Evolutionary conservation across 2,888 invertebrate species (phyloP), one percentile per base, ranked within the genome.

Genomic region (Heliconius ismenius): DNA sequence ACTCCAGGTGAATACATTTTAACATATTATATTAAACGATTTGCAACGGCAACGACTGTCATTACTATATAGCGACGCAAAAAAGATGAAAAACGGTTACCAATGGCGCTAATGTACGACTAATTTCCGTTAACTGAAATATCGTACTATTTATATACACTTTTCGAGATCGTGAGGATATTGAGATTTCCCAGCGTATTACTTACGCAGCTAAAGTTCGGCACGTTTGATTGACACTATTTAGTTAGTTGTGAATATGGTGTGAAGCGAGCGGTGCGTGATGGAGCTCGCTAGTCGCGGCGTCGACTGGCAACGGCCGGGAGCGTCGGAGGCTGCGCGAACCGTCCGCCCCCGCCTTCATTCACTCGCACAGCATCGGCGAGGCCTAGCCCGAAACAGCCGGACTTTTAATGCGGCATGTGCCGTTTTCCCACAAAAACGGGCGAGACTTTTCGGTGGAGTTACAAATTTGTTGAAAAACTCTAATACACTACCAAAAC

Each of bases 301-400:
- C 86, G 89, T 87, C 86, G 87, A 93, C 93, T 92, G 92, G 86
- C 89, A 84, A 85, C 84, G 83, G 86, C 86, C 84, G 88, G 88
- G 84, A 82, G 87, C 88, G 81, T 87, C 90, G 89, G 93, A 92
- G 92, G 92, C 93, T 93, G 93, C 93, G 93, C 93, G 89, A 85
- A 83, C 83, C 83, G 82, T 82, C 84, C 88, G 83, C 91, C 91
- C 92, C 91, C 90, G 89, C 92, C 91, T 90, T 90, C 93, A 92
- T 93, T 93, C 93, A 92, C 89, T 89, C 88, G 86, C 89, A 83
- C 89, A 86, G 86, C 87, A 84, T 82, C 82, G 81, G 85, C 85
- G 86, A 89, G 88, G 89, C 91, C 89, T 88, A 88, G 90, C 90
- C 88, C 88, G 86, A 88, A 90, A 91, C 91, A 89, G 90, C 87